Base-by-base conservation (phyloP, 2,888 invertebrate genomes). In the Epistrophe eligans region DNA sequence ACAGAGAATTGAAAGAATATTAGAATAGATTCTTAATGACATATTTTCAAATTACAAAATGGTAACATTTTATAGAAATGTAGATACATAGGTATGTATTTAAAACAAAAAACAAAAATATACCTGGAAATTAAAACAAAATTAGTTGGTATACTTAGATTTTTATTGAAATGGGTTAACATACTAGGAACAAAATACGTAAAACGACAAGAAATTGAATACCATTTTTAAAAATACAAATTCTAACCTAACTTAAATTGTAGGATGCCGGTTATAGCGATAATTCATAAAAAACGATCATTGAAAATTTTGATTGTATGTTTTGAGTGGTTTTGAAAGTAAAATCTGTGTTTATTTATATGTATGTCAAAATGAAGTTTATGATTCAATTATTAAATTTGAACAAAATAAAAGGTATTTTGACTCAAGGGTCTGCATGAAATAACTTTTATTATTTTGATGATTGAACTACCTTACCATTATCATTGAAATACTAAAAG, bases 1-100 rank as follows among this genome's bases (percentile, higher is more conserved):
- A 57, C 43, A 73, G 58, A 84, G 45, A 77, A 66, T 67, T 67
- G 43, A 72, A 48, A 76, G 45, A 67, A 67, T 64, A 70, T 83
- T 70, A 72, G 35, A 82, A 35, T 24, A 66, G 8, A 15, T 9
- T 55, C n/a, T 55, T 15, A 28, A 55, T 55, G 55, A 15, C 3
- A 28, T 32, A 15, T 15, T 55, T 13, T 55, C 13, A 55, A 55
- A 28, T 10, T 17, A 55, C 32, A 35, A 19, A 24, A 67, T 32
- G 28, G 7, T 55, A 28, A 15, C 13, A 15, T 57, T 32, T 24
- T 24, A 24, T 24, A n/a, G 32, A 7, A 8, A 35, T 32, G 32
- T 32, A 32, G 28, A 5, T 64, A 4, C 2, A 9, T 40, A 40
- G 11, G 11, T 43, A 43, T 43, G n/a, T n/a, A n/a, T n/a, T n/a